phyloP scores from a whole-genome alignment of 1,140 invertebrate genomes.

The Meloidogyne hapla region DNA sequence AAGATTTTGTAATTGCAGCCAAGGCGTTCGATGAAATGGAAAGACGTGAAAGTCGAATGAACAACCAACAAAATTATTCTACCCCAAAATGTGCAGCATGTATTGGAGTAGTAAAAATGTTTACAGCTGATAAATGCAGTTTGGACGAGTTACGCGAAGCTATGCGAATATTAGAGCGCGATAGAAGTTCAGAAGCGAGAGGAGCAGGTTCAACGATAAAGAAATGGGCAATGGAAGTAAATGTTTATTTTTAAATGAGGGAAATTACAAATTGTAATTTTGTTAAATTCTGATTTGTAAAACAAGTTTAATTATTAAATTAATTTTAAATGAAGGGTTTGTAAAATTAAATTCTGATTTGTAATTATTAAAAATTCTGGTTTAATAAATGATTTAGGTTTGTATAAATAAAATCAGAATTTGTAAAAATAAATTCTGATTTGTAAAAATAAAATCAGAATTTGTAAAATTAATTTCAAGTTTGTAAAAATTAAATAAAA shows the following conservation, averaged over 20 bases:
- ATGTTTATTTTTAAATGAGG: constrained; percentile 38
- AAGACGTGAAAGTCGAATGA: constrained; percentile 26
- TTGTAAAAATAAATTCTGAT: background rate
- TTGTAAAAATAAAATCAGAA: background rate
- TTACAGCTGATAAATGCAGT: constrained; percentile 29
- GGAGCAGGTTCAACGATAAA: constrained; percentile 38
- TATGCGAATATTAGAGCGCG: constrained; percentile 34
- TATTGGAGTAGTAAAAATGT: constrained; percentile 49
- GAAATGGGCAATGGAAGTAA: constrained; percentile 45
- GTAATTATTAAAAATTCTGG: background rate
- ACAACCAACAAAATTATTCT: constrained; percentile 7
- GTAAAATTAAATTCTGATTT: no score
- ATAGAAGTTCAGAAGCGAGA: constrained; percentile 5
- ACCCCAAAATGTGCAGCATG: constrained; percentile 44
- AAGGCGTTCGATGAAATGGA: constrained; percentile 46
- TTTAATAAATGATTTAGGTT: no score
- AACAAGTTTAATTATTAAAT: no score
- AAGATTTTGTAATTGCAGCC: constrained; percentile 42
- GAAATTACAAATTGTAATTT: constrained; percentile 2
- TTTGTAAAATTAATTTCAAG: background rate
- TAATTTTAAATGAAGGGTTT: no score
- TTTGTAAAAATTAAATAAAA: no score
- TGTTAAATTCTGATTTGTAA: background rate
- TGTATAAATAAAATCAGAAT: background rate
- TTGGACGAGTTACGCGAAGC: constrained; percentile 42